Percentiles rank a stretch among this genome's conserved stretches.
Evolutionary conservation across 2,113 vertebrate species (phyloP).

Genomic region (Nansenia antarctica): DNA sequence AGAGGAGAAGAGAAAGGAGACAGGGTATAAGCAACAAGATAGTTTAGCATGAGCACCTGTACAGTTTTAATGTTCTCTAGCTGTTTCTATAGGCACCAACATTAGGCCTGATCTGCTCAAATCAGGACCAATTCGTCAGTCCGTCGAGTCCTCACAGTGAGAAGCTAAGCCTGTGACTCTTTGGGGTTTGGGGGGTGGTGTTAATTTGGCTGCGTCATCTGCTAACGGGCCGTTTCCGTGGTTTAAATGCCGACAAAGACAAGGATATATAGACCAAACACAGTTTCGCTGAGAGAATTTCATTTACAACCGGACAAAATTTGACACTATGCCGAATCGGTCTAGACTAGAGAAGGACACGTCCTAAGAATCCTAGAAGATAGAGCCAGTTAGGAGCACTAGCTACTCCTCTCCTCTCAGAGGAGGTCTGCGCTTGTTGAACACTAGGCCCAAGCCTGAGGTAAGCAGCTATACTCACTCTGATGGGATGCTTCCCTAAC

Average conservation of each 20-base stretch:
- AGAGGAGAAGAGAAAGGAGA: constrained; percentile 95
- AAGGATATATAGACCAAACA: neutral
- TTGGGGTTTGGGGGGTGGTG: neutral
- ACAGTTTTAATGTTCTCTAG: constrained; percentile 4
- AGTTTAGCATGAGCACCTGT: constrained; percentile 53
- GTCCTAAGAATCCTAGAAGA: neutral
- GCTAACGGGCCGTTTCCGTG: neutral
- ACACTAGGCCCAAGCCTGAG: neutral
- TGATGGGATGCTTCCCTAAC: neutral
- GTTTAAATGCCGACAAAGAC: neutral
- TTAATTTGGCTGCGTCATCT: neutral
- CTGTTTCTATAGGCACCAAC: constrained; percentile 2
- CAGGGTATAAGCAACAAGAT: constrained; percentile 93
- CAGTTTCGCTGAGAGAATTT: constrained; percentile 2
- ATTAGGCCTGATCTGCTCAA: neutral
- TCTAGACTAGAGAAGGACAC: neutral
- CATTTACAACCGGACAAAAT: too few species aligned
- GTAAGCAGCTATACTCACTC: neutral
- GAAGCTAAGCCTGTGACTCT: neutral
- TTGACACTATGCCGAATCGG: neutral
- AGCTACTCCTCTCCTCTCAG: neutral
- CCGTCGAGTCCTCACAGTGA: neutral
- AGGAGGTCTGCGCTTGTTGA: neutral
- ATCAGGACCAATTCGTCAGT: neutral
- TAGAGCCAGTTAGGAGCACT: neutral